Percentiles rank a stretch among this genome's conserved stretches.
phyloP scores from a whole-genome alignment of 2,888 invertebrate genomes.

The Disparrhopalites patrizii region DNA sequence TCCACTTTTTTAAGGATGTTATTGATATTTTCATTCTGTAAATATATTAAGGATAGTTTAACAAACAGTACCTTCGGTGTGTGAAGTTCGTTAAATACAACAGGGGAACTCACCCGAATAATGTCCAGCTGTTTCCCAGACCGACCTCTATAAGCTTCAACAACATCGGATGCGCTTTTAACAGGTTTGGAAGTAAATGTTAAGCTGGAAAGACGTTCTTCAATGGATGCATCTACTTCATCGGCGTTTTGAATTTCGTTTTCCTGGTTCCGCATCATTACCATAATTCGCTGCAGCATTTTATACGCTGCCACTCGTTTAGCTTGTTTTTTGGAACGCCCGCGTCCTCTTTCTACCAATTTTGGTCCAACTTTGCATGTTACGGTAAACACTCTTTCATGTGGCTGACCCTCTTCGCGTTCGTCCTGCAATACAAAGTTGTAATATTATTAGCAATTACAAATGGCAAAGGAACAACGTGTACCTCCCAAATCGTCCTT shows the following conservation, averaged over 20 bases:
- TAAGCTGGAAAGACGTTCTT: slow-evolving; percentile 18
- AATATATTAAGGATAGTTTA: neutral
- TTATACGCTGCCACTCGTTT: slow-evolving; percentile 44
- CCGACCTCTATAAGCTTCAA: slow-evolving; percentile 11
- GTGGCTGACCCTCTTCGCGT: slow-evolving; percentile 38
- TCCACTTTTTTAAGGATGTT: slow-evolving; percentile 13
- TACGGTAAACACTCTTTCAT: slow-evolving; percentile 40
- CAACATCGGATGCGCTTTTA: slow-evolving; percentile 10
- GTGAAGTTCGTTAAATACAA: too few relatives aligned
- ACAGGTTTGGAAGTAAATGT: slow-evolving; percentile 5
- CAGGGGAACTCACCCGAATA: slow-evolving; percentile 3
- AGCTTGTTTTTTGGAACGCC: slow-evolving; percentile 43
- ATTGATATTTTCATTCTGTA: slow-evolving; percentile 19
- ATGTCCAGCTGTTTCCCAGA: slow-evolving; percentile 10
- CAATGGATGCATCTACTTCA: slow-evolving; percentile 23
- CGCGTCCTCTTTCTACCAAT: slow-evolving; percentile 39
- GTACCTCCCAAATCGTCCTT: too few relatives aligned
- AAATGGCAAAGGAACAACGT: neutral
- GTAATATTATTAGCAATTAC: too few relatives aligned
- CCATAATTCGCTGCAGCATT: slow-evolving; percentile 37
- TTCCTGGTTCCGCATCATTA: slow-evolving; percentile 25
- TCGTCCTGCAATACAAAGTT: slow-evolving; percentile 35
- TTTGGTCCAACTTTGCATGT: slow-evolving; percentile 39
- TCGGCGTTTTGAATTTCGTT: slow-evolving; percentile 9
- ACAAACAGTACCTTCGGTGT: too few relatives aligned